Base-by-base conservation (phyloP, 2,797 vertebrate species). In the Gambusia yucatana region DNA sequence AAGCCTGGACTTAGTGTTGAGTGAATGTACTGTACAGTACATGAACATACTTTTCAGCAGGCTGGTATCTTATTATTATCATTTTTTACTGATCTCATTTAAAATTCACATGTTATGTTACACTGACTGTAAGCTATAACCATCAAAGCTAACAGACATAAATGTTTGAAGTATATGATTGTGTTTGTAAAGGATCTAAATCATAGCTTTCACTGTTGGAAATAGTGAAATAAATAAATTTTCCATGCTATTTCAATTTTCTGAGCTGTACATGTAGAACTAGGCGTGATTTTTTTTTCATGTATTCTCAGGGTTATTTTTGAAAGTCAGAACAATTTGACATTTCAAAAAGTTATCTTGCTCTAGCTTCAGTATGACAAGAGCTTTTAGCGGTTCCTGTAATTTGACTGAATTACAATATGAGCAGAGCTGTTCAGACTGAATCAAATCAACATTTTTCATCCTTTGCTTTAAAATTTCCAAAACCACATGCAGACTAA, bases 401-500 rank as follows among this genome's bases (percentile, higher is more conserved):
- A 59, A 43, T 65, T 84, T 30, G 2, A 69, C 28, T 20, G 82
- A 81, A 77, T 28, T 3, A 55, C 20, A 79, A 74, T 74, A 39
- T 11, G 55, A 78, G 57, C 13, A 44, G 33, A 65, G 25, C 52
- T 47, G 13, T 44, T 17, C 70, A 41, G 55, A 89, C 71, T 46
- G 69, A 78, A 50, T 36, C 50, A 82, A 84, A 87, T 86, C 48
- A 82, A 50, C 7, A 3, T 28, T 72, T 30, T 72, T 85, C 67
- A 79, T 72, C 25, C 47, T 67, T 80, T 82, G 76, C 85, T 79
- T 77, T 71, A 30, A 69, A 69, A 86, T 85, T 79, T 79, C 83
- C 50, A 81, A 69, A 81, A 86, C 83, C 82, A 82, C 81, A 85
- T 82, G 79, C 82, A 57, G n/a, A 14, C 59, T 90, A 85, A 89